These are phyloP conservation scores for Drosophila fuyamai DNA, from an alignment of 1,140 invertebrate species.

Conservation along the genomic window DNA sequence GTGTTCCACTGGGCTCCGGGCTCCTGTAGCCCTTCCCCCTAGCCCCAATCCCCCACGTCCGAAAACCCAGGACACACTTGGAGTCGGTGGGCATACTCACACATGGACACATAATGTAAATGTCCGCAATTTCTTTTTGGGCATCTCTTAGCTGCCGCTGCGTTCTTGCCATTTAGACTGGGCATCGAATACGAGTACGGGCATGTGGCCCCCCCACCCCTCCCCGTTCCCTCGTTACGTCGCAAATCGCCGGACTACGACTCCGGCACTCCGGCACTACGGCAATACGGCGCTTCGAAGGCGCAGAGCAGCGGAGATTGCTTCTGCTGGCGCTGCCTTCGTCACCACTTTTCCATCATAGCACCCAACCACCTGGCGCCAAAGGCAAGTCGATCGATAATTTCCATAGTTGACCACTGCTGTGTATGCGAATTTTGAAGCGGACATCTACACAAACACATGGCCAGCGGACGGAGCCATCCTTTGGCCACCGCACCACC, in stretches of 20 bases:
- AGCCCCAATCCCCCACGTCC: not conserved
- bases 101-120: slow-evolving; percentile 83
- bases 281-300: slow-evolving; percentile 38
- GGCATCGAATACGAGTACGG: slow-evolving; percentile 49
- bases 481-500: slow-evolving; percentile 57
- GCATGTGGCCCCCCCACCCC: slow-evolving; percentile 25
- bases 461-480: slow-evolving; percentile 62
- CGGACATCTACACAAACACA: slow-evolving; percentile 82
- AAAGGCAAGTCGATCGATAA: slow-evolving; percentile 84
- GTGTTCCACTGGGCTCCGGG: slow-evolving; percentile 31
- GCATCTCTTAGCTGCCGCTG: slow-evolving; percentile 77
- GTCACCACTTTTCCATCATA: slow-evolving; percentile 80
- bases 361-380: slow-evolving; percentile 82
- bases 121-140: slow-evolving; percentile 84
- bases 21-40: slow-evolving; percentile 1
- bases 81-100: slow-evolving; percentile 54
- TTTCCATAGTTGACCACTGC: slow-evolving; percentile 85
- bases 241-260: slow-evolving; percentile 27
- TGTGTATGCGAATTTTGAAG: slow-evolving; percentile 84
- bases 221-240: slow-evolving; percentile 22
- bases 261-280: slow-evolving; percentile 15
- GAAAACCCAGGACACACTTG: slow-evolving; percentile 38
- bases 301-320: slow-evolving; percentile 76
- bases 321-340: slow-evolving; percentile 66
- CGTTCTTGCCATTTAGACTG: slow-evolving; percentile 80